phyloP scores from a whole-genome alignment of 2,113 vertebrate genomes.

The Poeciliopsis turrubarensis region DNA sequence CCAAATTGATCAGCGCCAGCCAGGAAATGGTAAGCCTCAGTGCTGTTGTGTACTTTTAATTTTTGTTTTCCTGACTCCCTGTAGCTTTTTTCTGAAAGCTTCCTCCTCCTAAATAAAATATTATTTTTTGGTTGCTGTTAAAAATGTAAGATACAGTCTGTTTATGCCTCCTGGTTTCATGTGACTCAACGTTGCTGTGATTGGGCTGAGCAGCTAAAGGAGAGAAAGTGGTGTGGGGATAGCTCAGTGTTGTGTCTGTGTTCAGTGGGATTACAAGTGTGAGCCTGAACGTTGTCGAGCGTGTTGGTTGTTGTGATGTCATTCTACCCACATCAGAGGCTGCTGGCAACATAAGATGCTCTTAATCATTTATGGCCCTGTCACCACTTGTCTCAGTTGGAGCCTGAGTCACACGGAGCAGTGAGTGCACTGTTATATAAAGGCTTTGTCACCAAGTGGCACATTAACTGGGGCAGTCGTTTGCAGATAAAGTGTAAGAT shows the following conservation, averaged over 20 bases:
- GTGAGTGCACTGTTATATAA: slow-evolving; percentile 63
- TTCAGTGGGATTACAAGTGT: slow-evolving; percentile 53
- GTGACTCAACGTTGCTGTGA: slow-evolving; percentile 15
- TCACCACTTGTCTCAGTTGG: slow-evolving; percentile 57
- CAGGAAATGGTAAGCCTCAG: background rate
- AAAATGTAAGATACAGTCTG: slow-evolving; percentile 37
- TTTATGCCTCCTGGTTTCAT: slow-evolving; percentile 11
- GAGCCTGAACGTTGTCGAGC: slow-evolving; percentile 36
- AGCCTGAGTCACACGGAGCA: slow-evolving; percentile 56
- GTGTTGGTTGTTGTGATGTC: slow-evolving; percentile 55
- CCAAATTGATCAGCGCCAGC: background rate
- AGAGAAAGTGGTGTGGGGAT: slow-evolving; percentile 38
- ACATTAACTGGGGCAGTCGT: slow-evolving; percentile 9
- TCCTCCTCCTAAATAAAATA: slow-evolving; percentile 47
- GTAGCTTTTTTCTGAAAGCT: slow-evolving; percentile 5
- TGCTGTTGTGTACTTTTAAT: slow-evolving; percentile 9
- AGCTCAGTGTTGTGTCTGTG: slow-evolving; percentile 26
- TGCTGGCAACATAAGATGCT: slow-evolving; percentile 46
- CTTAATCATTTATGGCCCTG: slow-evolving; percentile 72
- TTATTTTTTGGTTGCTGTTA: slow-evolving; percentile 6
- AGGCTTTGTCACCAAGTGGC: slow-evolving; percentile 40
- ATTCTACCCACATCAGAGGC: slow-evolving; percentile 33
- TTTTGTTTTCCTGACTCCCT: slow-evolving; percentile 7
- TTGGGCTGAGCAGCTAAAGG: slow-evolving; percentile 20
- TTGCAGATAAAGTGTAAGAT: slow-evolving; percentile 12